Conservation (phyloP, 2,113 vertebrate genomes). For the Psilopogon haemacephalus region DNA sequence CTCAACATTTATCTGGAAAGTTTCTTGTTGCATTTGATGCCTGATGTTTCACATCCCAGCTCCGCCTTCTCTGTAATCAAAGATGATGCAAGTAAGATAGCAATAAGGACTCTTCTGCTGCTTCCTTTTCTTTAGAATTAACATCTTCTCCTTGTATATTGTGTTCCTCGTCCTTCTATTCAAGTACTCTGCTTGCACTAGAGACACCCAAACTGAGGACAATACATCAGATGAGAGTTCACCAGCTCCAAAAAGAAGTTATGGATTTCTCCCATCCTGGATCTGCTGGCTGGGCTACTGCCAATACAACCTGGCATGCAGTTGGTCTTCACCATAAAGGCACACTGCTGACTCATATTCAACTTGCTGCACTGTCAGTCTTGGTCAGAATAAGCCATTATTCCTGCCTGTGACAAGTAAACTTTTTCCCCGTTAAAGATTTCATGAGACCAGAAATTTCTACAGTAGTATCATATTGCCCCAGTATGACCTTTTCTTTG, state of each 20-base stretch:
- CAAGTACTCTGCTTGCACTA: neutral
- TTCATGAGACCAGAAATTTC: neutral
- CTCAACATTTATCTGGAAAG: accelerated
- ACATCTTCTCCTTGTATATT: accelerated
- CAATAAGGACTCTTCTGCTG: neutral
- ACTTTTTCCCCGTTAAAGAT: too few species aligned
- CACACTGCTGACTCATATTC: neutral
- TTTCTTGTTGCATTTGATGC: neutral
- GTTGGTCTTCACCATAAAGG: neutral
- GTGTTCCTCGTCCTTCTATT: neutral
- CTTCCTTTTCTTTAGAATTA: neutral
- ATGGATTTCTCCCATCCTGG: accelerated
- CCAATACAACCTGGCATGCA: neutral
- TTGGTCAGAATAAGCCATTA: neutral
- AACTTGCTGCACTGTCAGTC: neutral
- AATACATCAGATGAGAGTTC: neutral
- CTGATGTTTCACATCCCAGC: neutral
- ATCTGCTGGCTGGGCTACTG: neutral
- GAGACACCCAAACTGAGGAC: neutral
- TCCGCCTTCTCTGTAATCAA: neutral
- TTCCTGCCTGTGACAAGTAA: neutral
- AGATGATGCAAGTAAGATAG: neutral
- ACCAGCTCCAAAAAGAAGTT: too few species aligned
- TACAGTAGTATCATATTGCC: accelerated
- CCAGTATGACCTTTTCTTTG: neutral